Conservation (phyloP, 1,140 invertebrate genomes). For the Bradynema listronoti region DNA sequence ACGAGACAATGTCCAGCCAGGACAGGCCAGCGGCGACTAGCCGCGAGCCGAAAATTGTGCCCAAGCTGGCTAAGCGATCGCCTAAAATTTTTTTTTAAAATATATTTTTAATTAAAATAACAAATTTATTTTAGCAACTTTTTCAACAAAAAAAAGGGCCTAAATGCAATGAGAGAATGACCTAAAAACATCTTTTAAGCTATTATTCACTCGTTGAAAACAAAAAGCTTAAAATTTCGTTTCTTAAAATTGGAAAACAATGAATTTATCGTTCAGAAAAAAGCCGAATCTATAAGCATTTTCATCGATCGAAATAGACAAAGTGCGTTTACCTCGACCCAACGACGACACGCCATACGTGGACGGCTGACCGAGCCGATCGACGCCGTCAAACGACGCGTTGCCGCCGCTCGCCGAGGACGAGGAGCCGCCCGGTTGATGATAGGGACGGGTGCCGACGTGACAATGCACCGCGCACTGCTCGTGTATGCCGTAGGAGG, state of each 20-base stretch:
- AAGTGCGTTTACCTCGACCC: slow-evolving; percentile 1
- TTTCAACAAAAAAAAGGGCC: neutral
- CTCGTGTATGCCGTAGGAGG: slow-evolving; percentile 43
- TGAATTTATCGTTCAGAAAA: neutral
- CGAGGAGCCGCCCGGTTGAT: neutral
- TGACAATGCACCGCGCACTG: slow-evolving; percentile 45
- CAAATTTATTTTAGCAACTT: neutral
- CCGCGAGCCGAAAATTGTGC: slow-evolving; percentile 17
- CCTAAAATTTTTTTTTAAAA: neutral
- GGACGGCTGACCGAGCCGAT: neutral
- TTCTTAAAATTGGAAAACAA: slow-evolving; percentile 17
- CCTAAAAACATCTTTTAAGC: neutral
- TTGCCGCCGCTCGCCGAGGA: slow-evolving; percentile 7
- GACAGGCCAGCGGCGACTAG: slow-evolving; percentile 16
- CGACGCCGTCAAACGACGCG: neutral
- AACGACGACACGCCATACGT: neutral
- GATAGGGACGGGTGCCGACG: slow-evolving; percentile 28
- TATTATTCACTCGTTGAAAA: neutral
- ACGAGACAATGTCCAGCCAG: slow-evolving; percentile 25
- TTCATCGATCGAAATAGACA: neutral
- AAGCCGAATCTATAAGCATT: slow-evolving; percentile 2
- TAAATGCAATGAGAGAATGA: neutral
- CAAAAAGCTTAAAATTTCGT: neutral
- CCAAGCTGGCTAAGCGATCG: neutral
- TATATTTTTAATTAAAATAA: neutral